Percentiles rank a stretch among this genome's conserved stretches.
phyloP scores from a whole-genome alignment of 2,797 vertebrate genomes.

The Botia almorhae region DNA sequence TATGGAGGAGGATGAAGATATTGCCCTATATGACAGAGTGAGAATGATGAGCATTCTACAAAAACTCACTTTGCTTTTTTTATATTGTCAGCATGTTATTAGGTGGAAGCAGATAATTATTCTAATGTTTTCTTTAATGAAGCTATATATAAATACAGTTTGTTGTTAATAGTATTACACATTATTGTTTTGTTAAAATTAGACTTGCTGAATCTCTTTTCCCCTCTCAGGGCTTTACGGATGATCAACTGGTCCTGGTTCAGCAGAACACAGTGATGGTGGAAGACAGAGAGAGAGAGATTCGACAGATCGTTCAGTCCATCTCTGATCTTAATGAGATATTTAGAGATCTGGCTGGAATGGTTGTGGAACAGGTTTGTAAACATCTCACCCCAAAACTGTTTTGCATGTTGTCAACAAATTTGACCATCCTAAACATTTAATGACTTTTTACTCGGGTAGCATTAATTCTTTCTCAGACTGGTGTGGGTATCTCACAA shows the following conservation, averaged over 20 bases:
- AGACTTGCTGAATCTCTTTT: neutral
- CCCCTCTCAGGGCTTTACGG: conserved; percentile 87
- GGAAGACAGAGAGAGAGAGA: conserved; percentile 92
- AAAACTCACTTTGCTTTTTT: too few relatives aligned
- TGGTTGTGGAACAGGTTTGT: conserved; percentile 85
- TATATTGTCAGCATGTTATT: too few relatives aligned
- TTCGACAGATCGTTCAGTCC: conserved; percentile 93
- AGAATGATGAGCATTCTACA: conserved; percentile 35
- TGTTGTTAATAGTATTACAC: too few relatives aligned
- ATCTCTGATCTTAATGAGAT: conserved; percentile 97
- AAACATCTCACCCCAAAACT: neutral
- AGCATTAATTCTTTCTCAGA: too few relatives aligned
- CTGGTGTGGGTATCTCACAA: neutral
- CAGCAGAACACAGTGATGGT: conserved; percentile 91
- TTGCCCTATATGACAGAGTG: conserved; percentile 90
- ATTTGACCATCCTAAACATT: neutral
- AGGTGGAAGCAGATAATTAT: neutral
- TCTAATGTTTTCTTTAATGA: too few relatives aligned
- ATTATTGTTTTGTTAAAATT: neutral
- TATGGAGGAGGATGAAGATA: conserved; percentile 93
- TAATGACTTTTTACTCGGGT: neutral
- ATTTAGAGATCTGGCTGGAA: conserved; percentile 91
- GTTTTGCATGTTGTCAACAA: neutral
- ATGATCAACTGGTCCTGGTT: conserved; percentile 90
- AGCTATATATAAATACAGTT: too few relatives aligned